These are phyloP conservation scores for Atlantisia rogersi DNA, from an alignment of 2,113 vertebrate species.

Conservation along the genomic window DNA sequence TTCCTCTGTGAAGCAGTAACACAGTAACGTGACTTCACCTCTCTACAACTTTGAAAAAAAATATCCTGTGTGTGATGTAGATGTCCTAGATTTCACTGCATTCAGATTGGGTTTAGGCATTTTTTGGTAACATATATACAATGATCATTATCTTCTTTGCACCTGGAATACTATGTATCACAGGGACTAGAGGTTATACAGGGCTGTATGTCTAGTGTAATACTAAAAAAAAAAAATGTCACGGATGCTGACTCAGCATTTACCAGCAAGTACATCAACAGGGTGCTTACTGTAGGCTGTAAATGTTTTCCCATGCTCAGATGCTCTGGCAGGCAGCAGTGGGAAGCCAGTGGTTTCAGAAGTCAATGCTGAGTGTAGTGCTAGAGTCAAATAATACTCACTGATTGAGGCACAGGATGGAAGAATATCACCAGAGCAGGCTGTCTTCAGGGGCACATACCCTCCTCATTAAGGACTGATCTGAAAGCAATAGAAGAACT, in stretches of 20 bases:
- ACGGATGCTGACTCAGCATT: background rate
- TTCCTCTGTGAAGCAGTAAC: background rate
- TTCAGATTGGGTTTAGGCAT: background rate
- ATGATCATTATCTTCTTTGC: background rate
- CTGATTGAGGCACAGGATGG: background rate
- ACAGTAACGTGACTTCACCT: background rate
- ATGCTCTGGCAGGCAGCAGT: background rate
- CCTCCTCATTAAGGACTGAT: background rate
- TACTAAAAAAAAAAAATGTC: background rate
- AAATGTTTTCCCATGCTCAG: background rate
- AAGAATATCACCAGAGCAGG: background rate
- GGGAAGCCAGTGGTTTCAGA: background rate
- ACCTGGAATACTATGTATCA: background rate
- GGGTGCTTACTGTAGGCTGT: background rate
- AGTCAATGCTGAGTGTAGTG: background rate
- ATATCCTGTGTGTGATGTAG: background rate
- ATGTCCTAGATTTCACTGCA: background rate
- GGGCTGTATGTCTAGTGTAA: background rate
- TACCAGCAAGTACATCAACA: background rate
- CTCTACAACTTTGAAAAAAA: background rate
- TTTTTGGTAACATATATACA: background rate
- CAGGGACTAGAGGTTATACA: background rate
- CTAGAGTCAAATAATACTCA: background rate
- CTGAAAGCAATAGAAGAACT: background rate
- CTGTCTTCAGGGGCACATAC: background rate